Percentiles rank a stretch among this genome's conserved stretches.
These are phyloP conservation scores for Drosophila ogumai DNA, from an alignment of 1,140 invertebrate genomes.

Conservation along the genomic window DNA sequence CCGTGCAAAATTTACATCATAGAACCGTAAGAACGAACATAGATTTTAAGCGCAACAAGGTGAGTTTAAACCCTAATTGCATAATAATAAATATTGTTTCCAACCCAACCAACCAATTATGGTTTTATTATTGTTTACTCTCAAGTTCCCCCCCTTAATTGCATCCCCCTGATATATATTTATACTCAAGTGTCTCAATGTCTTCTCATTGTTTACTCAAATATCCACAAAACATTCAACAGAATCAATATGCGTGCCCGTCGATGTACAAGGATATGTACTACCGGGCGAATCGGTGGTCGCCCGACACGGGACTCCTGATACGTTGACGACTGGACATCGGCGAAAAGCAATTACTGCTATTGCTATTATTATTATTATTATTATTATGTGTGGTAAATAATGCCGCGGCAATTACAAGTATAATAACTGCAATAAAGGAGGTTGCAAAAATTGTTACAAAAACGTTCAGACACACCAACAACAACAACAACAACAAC, in stretches of 20 bases:
- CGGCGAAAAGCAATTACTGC: slow-evolving; percentile 31
- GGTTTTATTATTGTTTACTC: background rate
- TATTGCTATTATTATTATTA: slow-evolving; percentile 30
- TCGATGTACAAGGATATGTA: slow-evolving; percentile 91
- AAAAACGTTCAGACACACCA: slow-evolving; percentile 21
- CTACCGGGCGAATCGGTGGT: slow-evolving; percentile 86
- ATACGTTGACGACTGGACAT: slow-evolving; percentile 75
- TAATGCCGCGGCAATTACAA: slow-evolving; percentile 41
- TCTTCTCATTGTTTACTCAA: background rate
- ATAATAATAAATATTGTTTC: too few relatives aligned
- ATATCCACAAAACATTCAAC: slow-evolving; percentile 24
- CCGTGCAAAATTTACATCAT: slow-evolving; percentile 94
- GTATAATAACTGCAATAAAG: slow-evolving; percentile 40
- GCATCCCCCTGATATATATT: background rate
- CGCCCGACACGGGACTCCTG: slow-evolving; percentile 79
- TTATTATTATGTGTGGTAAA: slow-evolving; percentile 40
- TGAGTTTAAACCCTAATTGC: slow-evolving; percentile 69
- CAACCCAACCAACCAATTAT: too few relatives aligned
- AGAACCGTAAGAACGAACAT: slow-evolving; percentile 98
- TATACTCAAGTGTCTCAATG: too few relatives aligned
- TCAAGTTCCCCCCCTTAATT: too few relatives aligned
- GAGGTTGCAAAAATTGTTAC: slow-evolving; percentile 21
- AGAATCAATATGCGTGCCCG: slow-evolving; percentile 88
- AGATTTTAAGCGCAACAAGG: slow-evolving; percentile 92
- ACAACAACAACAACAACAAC: background rate